Percentiles rank a stretch among this genome's conserved stretches.
These are phyloP conservation scores for Crematogaster levior DNA, from an alignment of 2,888 invertebrate species.

Conservation along the genomic window DNA sequence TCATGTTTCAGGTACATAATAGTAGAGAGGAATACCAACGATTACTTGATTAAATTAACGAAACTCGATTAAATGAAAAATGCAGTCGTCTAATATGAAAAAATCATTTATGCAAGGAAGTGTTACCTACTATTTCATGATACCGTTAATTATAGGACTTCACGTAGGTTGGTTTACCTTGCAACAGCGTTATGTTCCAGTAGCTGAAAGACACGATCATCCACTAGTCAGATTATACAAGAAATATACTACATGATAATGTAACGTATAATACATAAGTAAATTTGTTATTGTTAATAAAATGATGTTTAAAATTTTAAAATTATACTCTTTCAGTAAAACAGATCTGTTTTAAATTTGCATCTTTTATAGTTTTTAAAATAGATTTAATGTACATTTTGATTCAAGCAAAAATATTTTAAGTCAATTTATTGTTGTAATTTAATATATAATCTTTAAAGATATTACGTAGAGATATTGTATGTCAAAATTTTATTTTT, in stretches of 20 bases:
- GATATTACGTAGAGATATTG: too few species aligned
- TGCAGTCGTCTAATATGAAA: neutral
- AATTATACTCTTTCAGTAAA: neutral
- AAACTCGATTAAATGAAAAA: neutral
- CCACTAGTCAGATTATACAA: conserved; percentile 27
- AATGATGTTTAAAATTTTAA: neutral
- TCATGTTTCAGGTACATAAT: neutral
- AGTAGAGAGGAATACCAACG: too few species aligned
- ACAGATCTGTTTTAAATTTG: neutral
- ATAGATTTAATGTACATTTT: neutral
- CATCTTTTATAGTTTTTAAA: neutral
- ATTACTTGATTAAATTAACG: neutral
- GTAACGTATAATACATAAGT: neutral
- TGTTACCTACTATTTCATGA: fast-evolving
- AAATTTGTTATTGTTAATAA: neutral
- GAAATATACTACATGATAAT: neutral
- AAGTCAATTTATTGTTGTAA: too few species aligned
- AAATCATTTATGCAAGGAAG: neutral
- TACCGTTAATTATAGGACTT: conserved; percentile 28
- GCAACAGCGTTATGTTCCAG: conserved; percentile 32
- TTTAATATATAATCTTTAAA: neutral
- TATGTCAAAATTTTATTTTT: neutral
- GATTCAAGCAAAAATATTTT: too few species aligned
- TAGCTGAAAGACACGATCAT: conserved; percentile 23
- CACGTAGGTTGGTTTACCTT: conserved; percentile 56